Base-by-base conservation (phyloP, 2,888 invertebrate genomes). In the Tenthredo mesomela region DNA sequence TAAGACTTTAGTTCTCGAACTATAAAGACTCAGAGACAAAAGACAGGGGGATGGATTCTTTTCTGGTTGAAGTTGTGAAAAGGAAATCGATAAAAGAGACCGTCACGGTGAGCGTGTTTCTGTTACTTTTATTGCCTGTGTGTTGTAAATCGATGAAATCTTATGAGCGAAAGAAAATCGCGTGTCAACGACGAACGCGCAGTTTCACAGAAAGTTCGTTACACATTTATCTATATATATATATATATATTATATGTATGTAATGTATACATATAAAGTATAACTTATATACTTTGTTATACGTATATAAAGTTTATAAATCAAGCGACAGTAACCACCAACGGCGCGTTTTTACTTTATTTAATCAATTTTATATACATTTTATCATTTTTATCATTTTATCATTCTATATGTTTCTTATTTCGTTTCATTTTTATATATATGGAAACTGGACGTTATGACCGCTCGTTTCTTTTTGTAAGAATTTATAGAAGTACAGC, bases 61-160 rank as follows among this genome's bases (percentile, higher is more conserved):
- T 67, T 67, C 33, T 33, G 15, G 67, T 29, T 21, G 43, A 73
- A 73, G 43, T 73, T 73, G 73, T 73, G 73, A 73, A 73, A 73
- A 73, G 73, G 73, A 73, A 54, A 73, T 73, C 73, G 73, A 73
- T 73, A 43, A 43, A 73, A n/a, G 73, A 43, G 43, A 73, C 73
- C 40, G 73, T 73, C 40, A 73, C 73, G 73, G 40, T 43, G 43
- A 43, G 25, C 73, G 73, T 73, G 37, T 73, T 73, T 43, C 9
- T 4, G 67, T 73, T 73, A 21, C 43, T 40, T 73, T 73, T 73
- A 73, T 73, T 73, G 73, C 25, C 73, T 25, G 10, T 21, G 15
- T 33, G 33, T 21, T 21, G 43, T 73, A 73, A 73, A 73, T 73
- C 73, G 73, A 73, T 73, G 40, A 12, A 21, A 73, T 73, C 43